Base-by-base conservation (phyloP, 2,888 invertebrate species). In the Sinelater perroti region DNA sequence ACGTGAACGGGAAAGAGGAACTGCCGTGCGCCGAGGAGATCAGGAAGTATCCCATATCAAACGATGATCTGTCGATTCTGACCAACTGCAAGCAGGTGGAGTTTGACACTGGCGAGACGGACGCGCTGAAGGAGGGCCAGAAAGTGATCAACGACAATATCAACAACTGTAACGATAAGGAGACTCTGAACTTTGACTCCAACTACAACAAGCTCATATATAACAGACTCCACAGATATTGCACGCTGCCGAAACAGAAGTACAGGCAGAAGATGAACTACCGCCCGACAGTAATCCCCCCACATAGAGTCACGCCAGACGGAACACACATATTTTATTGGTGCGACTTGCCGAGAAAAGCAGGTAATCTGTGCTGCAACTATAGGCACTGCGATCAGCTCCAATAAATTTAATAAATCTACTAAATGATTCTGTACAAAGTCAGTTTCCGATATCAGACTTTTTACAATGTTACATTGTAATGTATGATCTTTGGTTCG, bases 311-410 rank as follows among this genome's bases (percentile, higher is more conserved):
- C 70, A 90, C 91, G 54, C 87, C 91, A 18, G 92, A 93, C 80
- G 92, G 92, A 69, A 92, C 92, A 61, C 87, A 87, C 75, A 87
- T 92, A 75, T 90, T 89, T 83, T 92, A 92, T 82, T 91, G 92
- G 91, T 92, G 92, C 81, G 91, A 92, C 81, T 78, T 89, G 78
- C 87, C 89, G 68, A 83, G 82, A 71, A 81, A 80, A 68, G 75
- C 78, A 58, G 58, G 58, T 53, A 53, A 53, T 21, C 16, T 36
- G 16, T 20, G n/a, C n/a, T n/a, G n/a, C n/a, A n/a, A n/a, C n/a
- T n/a, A n/a, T n/a, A n/a, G n/a, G n/a, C n/a, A n/a, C n/a, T n/a
- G n/a, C n/a, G n/a, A n/a, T n/a, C n/a, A n/a, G n/a, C n/a, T n/a
- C n/a, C n/a, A n/a, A n/a, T n/a, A n/a, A n/a, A n/a, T n/a, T n/a